A percentile compares a stretch with the other conserved stretches of the same genome.
These are phyloP conservation scores for Propithecus coquereli DNA, from an alignment of 2,113 vertebrate genomes.

Conservation along the genomic window DNA sequence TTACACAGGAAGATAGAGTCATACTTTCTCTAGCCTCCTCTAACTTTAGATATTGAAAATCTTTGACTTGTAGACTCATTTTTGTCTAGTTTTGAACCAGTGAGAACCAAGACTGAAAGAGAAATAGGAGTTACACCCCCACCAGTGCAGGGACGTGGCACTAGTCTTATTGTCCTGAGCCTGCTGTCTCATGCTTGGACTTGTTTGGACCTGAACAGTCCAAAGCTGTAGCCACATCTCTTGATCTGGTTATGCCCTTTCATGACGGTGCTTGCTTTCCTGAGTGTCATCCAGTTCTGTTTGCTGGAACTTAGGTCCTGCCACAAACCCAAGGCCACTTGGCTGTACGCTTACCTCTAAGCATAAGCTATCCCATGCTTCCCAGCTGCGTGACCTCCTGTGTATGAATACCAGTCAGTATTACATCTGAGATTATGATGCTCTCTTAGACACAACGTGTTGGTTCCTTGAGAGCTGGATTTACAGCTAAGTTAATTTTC, in stretches of 20 bases:
- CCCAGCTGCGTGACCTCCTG: not conserved
- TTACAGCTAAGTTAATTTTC: not conserved
- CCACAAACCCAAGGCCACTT: not conserved
- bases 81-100: not conserved
- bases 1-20: not conserved
- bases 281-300: not conserved
- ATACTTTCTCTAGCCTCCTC: not conserved
- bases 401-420: not conserved
- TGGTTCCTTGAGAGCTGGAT: not conserved
- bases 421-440: not conserved
- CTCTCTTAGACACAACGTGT: not conserved
- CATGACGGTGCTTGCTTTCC: not conserved
- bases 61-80: not conserved
- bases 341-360: not conserved
- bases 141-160: not conserved
- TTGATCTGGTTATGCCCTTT: not conserved
- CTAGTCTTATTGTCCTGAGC: not conserved
- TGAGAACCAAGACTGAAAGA: not conserved
- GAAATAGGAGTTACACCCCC: not conserved
- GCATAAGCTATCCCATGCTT: not conserved
- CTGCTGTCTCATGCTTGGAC: not conserved
- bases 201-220: not conserved
- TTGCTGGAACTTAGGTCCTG: not conserved
- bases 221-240: not conserved
- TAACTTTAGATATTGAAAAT: not conserved